Percentiles rank a stretch among this genome's conserved stretches.
Evolutionary conservation across 2,113 vertebrate genomes (phyloP).

Genomic region (Atherinomorus stipes): DNA sequence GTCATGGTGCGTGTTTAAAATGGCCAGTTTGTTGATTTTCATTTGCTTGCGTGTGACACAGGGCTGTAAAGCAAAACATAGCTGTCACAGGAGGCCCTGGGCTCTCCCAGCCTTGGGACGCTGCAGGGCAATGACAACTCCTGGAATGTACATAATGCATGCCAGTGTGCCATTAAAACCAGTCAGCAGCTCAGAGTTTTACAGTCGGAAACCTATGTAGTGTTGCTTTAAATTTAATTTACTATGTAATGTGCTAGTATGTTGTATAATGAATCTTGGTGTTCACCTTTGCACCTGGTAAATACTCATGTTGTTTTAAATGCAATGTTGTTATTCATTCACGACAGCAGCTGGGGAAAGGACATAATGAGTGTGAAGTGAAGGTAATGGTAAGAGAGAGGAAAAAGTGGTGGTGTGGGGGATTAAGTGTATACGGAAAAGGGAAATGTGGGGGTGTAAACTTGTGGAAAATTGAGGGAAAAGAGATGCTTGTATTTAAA

Average conservation of each 20-base stretch:
- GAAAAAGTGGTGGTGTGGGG: background rate
- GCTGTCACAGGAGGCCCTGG: no score
- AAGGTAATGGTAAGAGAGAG: background rate
- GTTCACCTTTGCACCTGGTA: slow-evolving; percentile 8
- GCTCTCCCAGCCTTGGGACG: no score
- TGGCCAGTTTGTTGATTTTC: no score
- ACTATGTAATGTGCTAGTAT: background rate
- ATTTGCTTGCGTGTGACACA: no score
- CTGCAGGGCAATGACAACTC: no score
- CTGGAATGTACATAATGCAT: no score
- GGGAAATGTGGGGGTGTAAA: background rate
- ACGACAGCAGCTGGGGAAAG: background rate
- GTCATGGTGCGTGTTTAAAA: no score
- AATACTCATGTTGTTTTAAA: background rate
- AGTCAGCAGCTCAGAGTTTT: no score
- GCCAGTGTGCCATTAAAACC: no score
- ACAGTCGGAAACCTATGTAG: no score
- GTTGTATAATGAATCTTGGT: background rate
- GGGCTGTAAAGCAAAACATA: no score
- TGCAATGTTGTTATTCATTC: background rate
- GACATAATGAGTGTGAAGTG: slow-evolving; percentile 12
- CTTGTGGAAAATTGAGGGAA: background rate
- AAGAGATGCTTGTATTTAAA: background rate
- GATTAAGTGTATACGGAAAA: slow-evolving; percentile 1
- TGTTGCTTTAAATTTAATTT: background rate